These are phyloP conservation scores for Umimayanthus chanpuru DNA, from an alignment of 92 coral and sea anemone species.

Conservation along the genomic window DNA sequence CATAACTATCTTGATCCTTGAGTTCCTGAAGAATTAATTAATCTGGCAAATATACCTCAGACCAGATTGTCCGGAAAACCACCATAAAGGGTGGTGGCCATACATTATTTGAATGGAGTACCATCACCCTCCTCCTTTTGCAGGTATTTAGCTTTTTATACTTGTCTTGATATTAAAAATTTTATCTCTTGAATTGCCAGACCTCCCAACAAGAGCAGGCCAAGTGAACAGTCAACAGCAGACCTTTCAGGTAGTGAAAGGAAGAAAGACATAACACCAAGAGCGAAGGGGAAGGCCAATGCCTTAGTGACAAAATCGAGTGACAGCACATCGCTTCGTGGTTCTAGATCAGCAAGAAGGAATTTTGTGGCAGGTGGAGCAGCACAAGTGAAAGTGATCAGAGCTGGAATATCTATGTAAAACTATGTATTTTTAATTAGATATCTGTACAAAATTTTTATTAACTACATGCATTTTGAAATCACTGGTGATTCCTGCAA, in stretches of 20 bases:
- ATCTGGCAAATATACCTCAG: no score
- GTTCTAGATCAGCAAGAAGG: neutral
- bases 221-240: neutral
- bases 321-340: neutral
- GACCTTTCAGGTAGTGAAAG: neutral
- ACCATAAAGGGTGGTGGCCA: no score
- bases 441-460: no score
- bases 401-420: constrained; percentile 11
- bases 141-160: neutral
- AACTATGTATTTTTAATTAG: no score
- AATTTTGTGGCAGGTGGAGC: neutral
- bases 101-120: no score
- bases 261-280: neutral
- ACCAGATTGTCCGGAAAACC: no score
- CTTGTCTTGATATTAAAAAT: neutral
- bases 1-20: no score
- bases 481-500: no score
- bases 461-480: no score
- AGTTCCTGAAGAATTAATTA: no score
- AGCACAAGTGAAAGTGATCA: neutral
- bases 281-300: neutral
- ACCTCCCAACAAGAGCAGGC: neutral
- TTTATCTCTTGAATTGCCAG: neutral
- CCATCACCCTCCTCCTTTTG: no score
- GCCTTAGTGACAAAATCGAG: neutral